phyloP scores from a whole-genome alignment of 2,888 invertebrate genomes.

The Drosophila kokeensis region DNA sequence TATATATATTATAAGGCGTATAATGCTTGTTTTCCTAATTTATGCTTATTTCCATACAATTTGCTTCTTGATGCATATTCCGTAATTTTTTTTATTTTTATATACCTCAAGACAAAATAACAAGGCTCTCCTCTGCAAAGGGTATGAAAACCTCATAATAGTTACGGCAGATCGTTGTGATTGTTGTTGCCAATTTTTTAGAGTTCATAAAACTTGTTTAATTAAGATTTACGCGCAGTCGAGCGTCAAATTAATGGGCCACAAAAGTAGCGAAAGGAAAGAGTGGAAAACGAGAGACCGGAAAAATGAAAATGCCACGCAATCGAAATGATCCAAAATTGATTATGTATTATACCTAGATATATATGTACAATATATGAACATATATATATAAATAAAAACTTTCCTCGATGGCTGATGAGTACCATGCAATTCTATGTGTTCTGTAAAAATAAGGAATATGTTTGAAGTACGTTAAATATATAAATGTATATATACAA shows the following conservation, averaged over 20 bases:
- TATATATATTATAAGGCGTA: not conserved
- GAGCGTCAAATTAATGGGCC: constrained; percentile 58
- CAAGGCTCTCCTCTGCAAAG: not conserved
- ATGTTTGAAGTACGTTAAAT: not conserved
- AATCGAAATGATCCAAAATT: constrained; percentile 33
- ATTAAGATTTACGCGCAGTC: constrained; percentile 63
- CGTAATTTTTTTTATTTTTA: not conserved
- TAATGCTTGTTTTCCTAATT: not conserved
- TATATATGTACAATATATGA: not conserved
- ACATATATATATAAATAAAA: not conserved
- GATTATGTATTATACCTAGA: constrained; percentile 1
- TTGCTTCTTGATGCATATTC: not conserved
- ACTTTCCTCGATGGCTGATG: not conserved
- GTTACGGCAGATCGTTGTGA: constrained; percentile 31
- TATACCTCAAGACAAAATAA: not conserved
- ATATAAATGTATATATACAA: not conserved
- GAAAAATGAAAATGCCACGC: constrained; percentile 42
- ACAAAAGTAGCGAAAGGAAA: constrained; percentile 5
- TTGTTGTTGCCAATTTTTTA: constrained; percentile 40
- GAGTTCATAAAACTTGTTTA: constrained; percentile 58
- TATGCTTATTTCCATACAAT: not conserved
- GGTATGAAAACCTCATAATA: constrained; percentile 27
- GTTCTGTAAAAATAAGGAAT: not conserved
- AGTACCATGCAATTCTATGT: not conserved
- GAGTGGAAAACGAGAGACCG: constrained; percentile 20